Evolutionary conservation across 2,888 invertebrate genomes (phyloP).

Genomic region (Ethmia dodecea): DNA sequence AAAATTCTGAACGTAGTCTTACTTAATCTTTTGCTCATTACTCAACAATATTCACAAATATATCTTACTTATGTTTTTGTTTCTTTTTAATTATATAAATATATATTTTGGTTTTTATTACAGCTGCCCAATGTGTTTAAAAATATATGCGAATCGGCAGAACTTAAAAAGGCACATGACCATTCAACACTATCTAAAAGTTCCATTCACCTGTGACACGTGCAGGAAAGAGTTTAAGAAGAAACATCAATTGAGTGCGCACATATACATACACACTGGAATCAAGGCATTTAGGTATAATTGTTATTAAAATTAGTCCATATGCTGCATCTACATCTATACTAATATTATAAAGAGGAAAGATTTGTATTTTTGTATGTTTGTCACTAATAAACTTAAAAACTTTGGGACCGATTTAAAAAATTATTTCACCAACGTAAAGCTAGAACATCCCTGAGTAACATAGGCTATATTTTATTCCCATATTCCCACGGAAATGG

Average conservation of each 20-base stretch:
- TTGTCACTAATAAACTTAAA: too few species aligned
- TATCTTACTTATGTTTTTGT: background rate
- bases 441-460: too few species aligned
- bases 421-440: too few species aligned
- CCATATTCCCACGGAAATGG: too few species aligned
- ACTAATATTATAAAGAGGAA: too few species aligned
- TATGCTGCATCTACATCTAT: too few species aligned
- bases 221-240: slow-evolving; percentile 75
- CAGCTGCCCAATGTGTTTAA: slow-evolving; percentile 67
- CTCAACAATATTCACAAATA: background rate
- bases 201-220: slow-evolving; percentile 64
- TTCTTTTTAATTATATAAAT: background rate
- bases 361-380: too few species aligned
- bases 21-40: background rate
- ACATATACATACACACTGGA: slow-evolving; percentile 75
- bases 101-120: too few species aligned
- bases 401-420: too few species aligned
- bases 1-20: background rate
- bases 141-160: slow-evolving; percentile 66
- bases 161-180: slow-evolving; percentile 79
- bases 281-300: slow-evolving; percentile 63
- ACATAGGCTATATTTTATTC: too few species aligned
- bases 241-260: slow-evolving; percentile 74
- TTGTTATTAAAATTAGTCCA: too few species aligned
- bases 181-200: slow-evolving; percentile 51